These are phyloP conservation scores for Corella eumyota DNA, from an alignment of 23 tunicate species.

Conservation along the genomic window DNA sequence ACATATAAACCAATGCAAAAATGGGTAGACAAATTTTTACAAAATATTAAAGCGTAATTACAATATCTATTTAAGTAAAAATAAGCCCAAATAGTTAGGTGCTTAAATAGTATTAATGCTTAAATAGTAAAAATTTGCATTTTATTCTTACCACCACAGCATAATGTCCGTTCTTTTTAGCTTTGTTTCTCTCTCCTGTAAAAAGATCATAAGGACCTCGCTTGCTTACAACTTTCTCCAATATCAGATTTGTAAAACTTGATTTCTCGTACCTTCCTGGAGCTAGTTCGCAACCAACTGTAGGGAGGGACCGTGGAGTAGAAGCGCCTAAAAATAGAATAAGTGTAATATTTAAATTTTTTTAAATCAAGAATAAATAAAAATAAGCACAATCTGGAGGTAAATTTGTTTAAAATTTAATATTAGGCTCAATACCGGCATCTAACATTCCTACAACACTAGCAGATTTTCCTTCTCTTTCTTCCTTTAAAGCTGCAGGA, in stretches of 20 bases:
- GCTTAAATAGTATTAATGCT: too few relatives aligned
- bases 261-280: conserved; percentile 75
- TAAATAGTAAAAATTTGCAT: too few relatives aligned
- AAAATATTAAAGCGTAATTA: too few relatives aligned
- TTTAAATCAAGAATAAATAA: neutral
- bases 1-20: too few relatives aligned
- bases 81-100: too few relatives aligned
- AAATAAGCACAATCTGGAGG: neutral
- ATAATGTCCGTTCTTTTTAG: conserved; percentile 60
- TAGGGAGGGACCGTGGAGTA: conserved; percentile 39
- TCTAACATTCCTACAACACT: conserved; percentile 64
- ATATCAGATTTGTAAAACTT: conserved; percentile 59
- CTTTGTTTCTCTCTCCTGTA: conserved; percentile 51
- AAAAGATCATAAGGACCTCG: conserved; percentile 95
- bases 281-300: conserved; percentile 68
- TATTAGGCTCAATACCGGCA: too few relatives aligned
- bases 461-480: conserved; percentile 35
- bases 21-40: too few relatives aligned
- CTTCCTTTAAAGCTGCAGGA: conserved; percentile 45
- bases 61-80: too few relatives aligned
- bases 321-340: conserved; percentile 40
- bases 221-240: conserved; percentile 71
- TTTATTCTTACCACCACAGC: conserved; percentile 41
- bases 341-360: neutral
- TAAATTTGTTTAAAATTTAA: neutral